Evolutionary conservation across 2,113 vertebrate species (phyloP).

Genomic region (Smithornis capensis): DNA sequence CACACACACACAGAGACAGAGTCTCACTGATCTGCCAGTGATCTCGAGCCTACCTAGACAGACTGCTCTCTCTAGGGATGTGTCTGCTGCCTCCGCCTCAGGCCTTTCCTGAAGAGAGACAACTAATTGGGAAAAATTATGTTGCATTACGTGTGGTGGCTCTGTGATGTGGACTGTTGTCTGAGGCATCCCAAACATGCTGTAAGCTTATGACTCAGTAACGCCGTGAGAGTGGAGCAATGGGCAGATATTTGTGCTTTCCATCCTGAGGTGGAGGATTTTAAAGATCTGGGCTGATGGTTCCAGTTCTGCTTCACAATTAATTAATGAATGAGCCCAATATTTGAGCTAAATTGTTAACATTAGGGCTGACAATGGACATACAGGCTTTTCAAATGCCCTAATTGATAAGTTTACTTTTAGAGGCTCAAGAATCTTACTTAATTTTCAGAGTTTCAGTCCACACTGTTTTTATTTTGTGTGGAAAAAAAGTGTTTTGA

Average conservation of each 20-base stretch:
- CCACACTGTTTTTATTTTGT: conserved; percentile 1
- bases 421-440: conserved; percentile 43
- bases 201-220: neutral
- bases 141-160: conserved; percentile 32
- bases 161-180: conserved; percentile 41
- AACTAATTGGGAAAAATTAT: conserved; percentile 53
- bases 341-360: neutral
- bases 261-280: neutral
- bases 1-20: neutral
- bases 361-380: neutral
- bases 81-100: conserved; percentile 47
- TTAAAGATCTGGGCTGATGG: neutral
- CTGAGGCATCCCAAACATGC: conserved; percentile 3
- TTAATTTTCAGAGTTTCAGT: conserved; percentile 29
- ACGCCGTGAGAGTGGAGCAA: accelerated
- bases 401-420: conserved; percentile 42
- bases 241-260: neutral
- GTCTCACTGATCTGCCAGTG: conserved; percentile 16
- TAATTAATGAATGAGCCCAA: neutral
- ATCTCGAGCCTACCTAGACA: conserved; percentile 50
- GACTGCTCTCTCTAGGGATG: conserved; percentile 44
- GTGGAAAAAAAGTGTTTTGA: conserved; percentile 12
- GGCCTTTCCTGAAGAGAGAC: conserved; percentile 61
- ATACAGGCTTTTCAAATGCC: conserved; percentile 2
- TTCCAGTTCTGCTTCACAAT: neutral